These are phyloP conservation scores for Eupleurogrammus muticus DNA, from an alignment of 2,797 vertebrate species.

Conservation along the genomic window DNA sequence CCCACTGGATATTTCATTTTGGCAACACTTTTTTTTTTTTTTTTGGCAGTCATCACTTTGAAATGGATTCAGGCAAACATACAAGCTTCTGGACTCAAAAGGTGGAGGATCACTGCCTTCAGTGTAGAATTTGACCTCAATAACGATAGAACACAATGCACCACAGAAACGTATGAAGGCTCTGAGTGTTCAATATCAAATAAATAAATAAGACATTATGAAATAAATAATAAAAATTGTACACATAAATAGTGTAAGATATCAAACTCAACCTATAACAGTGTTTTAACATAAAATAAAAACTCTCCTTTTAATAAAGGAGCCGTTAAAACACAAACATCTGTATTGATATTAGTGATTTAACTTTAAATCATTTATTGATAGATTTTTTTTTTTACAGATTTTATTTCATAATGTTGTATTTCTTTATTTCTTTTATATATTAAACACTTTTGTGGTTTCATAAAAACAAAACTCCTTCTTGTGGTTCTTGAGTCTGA, in stretches of 20 bases:
- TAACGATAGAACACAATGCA: conserved; percentile 28
- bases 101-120: conserved; percentile 32
- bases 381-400: conserved; percentile 9
- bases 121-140: conserved; percentile 19
- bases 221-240: conserved; percentile 7
- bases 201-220: conserved; percentile 14
- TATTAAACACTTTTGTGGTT: conserved; percentile 48
- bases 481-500: conserved; percentile 28
- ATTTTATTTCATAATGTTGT: conserved; percentile 5
- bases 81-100: conserved; percentile 35
- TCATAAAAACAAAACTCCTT: conserved; percentile 27
- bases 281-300: neutral
- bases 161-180: conserved; percentile 5
- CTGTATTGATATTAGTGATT: neutral
- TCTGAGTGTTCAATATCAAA: conserved; percentile 50
- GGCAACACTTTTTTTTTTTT: conserved; percentile 67
- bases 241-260: conserved; percentile 15
- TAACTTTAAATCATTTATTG: neutral
- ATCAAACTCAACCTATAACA: neutral
- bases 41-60: conserved; percentile 69
- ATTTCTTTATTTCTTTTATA: conserved; percentile 14
- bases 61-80: conserved; percentile 66
- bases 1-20: conserved; percentile 61
- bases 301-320: neutral
- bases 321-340: neutral